Conservation (phyloP, 2,888 invertebrate genomes). For the Scaeva pyrastri region DNA sequence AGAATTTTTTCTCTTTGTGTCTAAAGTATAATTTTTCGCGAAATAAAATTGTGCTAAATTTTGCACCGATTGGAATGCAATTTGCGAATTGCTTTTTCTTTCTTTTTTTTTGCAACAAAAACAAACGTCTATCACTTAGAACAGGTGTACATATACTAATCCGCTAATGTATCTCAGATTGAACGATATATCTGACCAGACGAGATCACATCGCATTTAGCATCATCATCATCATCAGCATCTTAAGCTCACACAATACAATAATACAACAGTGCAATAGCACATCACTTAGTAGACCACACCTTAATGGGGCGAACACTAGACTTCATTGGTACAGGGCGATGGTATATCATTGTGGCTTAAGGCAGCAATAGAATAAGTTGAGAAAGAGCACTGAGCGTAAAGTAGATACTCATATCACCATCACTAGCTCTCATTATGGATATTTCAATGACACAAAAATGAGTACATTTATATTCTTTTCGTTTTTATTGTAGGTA, state of each 20-base stretch:
- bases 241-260: constrained; percentile 40
- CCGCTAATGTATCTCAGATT: constrained; percentile 67
- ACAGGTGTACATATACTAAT: constrained; percentile 75
- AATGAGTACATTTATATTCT: constrained; percentile 32
- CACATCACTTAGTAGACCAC: constrained; percentile 73
- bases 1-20: not conserved
- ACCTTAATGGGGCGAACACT: constrained; percentile 75
- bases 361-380: constrained; percentile 53
- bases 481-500: no score
- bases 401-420: constrained; percentile 32
- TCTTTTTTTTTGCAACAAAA: not conserved
- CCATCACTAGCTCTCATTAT: constrained; percentile 62
- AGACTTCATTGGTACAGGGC: constrained; percentile 71
- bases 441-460: constrained; percentile 30
- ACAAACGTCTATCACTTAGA: constrained; percentile 71
- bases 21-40: constrained; percentile 4
- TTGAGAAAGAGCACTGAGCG: constrained; percentile 64
- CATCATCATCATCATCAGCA: constrained; percentile 27
- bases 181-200: constrained; percentile 75
- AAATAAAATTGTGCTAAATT: not conserved
- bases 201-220: constrained; percentile 68
- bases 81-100: not conserved
- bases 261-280: constrained; percentile 60
- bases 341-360: constrained; percentile 66
- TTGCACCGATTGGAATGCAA: constrained; percentile 12